These are phyloP conservation scores for Drosophila novamexicana DNA, from an alignment of 1,140 invertebrate species.

Conservation along the genomic window DNA sequence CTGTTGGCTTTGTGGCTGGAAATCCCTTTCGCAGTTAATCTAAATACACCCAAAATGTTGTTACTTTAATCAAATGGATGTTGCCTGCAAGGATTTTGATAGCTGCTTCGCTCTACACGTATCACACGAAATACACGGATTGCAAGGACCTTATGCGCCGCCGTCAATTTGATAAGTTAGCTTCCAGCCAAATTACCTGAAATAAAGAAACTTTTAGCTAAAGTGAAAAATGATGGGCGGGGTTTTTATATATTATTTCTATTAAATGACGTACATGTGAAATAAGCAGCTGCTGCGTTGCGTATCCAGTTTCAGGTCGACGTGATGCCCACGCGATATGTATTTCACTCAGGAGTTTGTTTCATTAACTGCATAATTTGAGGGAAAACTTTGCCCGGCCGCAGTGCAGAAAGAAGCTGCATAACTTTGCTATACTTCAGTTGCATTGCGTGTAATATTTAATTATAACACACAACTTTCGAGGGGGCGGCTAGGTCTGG, in stretches of 20 bases:
- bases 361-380: slow-evolving; percentile 75
- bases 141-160: too few species aligned
- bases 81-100: too few species aligned
- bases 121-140: too few species aligned
- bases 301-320: slow-evolving; percentile 6
- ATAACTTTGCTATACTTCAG: slow-evolving; percentile 78
- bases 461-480: slow-evolving; percentile 74
- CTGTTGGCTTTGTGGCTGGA: too few species aligned
- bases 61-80: too few species aligned
- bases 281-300: slow-evolving; percentile 1
- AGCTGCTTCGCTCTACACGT: too few species aligned
- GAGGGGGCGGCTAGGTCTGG: slow-evolving; percentile 1
- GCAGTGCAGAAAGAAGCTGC: slow-evolving; percentile 51
- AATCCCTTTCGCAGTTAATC: too few species aligned
- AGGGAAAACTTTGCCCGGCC: slow-evolving; percentile 45
- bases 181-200: background rate
- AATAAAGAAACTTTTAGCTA: background rate
- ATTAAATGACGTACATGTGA: slow-evolving; percentile 14
- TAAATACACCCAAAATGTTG: too few species aligned
- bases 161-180: background rate
- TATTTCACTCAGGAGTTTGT: slow-evolving; percentile 54
- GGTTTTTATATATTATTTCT: background rate
- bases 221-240: background rate
- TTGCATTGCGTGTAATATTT: slow-evolving; percentile 82
- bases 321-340: slow-evolving; percentile 18